Conservation (phyloP, 2,888 invertebrate genomes). For the Crocallis elinguaria region DNA sequence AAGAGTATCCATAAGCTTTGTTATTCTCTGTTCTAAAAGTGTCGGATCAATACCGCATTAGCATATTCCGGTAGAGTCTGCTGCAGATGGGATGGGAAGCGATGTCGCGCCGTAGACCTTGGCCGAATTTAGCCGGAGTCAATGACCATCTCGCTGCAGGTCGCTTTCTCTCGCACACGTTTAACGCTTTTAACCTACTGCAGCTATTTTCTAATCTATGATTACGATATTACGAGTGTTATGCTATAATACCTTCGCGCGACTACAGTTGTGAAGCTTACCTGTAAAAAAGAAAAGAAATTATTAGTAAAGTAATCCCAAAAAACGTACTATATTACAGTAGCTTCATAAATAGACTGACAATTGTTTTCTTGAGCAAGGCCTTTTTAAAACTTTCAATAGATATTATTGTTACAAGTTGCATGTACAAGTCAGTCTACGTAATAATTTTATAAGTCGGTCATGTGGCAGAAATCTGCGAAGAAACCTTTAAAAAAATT, state of each 20-base stretch:
- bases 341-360: no score
- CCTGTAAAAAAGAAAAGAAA: slow-evolving; percentile 15
- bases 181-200: slow-evolving; percentile 22
- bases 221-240: slow-evolving; percentile 6
- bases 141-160: slow-evolving; percentile 56
- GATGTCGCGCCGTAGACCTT: slow-evolving; percentile 67
- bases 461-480: no score
- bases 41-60: slow-evolving; percentile 21
- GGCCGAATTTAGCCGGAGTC: slow-evolving; percentile 77
- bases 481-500: no score
- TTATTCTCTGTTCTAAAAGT: slow-evolving; percentile 6
- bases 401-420: no score
- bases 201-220: slow-evolving; percentile 24
- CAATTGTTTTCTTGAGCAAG: no score
- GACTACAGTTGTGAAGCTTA: slow-evolving; percentile 7
- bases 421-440: no score
- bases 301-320: neutral
- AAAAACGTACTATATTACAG: no score
- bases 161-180: slow-evolving; percentile 68
- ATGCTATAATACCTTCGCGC: slow-evolving; percentile 9
- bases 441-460: no score
- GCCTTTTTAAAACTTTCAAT: no score
- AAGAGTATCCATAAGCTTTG: neutral
- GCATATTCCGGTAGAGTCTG: slow-evolving; percentile 26
- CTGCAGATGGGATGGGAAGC: slow-evolving; percentile 42